These are phyloP conservation scores for Chymomyza amoena DNA, from an alignment of 2,888 invertebrate genomes.

Conservation along the genomic window DNA sequence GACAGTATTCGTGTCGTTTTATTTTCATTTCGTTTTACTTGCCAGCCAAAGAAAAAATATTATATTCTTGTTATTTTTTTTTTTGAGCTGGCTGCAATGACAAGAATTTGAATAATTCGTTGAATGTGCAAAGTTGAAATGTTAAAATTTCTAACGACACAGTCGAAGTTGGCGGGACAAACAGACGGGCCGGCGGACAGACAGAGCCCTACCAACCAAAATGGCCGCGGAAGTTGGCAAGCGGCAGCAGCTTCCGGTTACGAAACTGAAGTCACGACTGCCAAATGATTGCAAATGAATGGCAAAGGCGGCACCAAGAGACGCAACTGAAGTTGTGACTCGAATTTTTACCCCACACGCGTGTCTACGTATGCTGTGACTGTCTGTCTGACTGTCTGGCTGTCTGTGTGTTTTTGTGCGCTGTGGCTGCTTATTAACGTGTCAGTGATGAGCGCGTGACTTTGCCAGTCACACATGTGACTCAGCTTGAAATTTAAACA, in stretches of 20 bases:
- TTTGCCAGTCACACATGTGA: background rate
- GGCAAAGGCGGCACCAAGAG: conserved; percentile 18
- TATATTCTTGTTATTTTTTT: conserved; percentile 14
- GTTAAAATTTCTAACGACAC: conserved; percentile 63
- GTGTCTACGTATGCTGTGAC: conserved; percentile 1
- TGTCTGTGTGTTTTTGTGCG: background rate
- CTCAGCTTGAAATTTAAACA: no score
- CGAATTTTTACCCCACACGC: conserved; percentile 8
- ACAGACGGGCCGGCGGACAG: background rate
- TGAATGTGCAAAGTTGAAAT: conserved; percentile 73
- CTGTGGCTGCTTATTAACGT: conserved; percentile 8
- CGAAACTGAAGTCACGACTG: conserved; percentile 60
- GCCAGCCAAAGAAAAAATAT: conserved; percentile 1
- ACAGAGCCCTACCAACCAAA: background rate
- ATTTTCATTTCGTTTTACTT: conserved; percentile 36
- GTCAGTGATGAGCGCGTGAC: background rate
- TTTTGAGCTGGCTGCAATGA: conserved; percentile 55
- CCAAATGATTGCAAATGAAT: conserved; percentile 73
- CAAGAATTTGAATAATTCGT: conserved; percentile 72
- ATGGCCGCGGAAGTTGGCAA: conserved; percentile 60
- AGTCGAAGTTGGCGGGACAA: conserved; percentile 17
- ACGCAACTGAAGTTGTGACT: conserved; percentile 19
- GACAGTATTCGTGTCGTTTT: conserved; percentile 28
- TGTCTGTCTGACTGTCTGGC: conserved; percentile 6
- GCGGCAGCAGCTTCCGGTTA: conserved; percentile 63